Base-by-base conservation (phyloP, 2,797 vertebrate genomes). In the Gallinago nigripennis region DNA sequence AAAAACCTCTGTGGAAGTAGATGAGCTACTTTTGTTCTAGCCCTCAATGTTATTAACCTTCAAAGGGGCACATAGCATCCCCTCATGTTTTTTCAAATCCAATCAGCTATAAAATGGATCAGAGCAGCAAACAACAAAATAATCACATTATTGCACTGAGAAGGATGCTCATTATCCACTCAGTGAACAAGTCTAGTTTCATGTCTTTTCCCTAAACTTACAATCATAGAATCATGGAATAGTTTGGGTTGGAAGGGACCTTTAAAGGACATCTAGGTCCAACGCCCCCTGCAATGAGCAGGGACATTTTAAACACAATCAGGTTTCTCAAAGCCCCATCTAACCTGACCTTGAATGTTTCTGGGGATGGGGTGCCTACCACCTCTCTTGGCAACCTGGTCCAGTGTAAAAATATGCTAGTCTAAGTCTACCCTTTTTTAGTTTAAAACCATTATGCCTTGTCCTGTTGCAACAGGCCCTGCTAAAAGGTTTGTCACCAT, bases 51-150 rank as follows among this genome's bases (percentile, higher is more conserved):
- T 77, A 11, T 24, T 70, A 78, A 48, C 11, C 25, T 78, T 83
- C 25, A 50, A 53, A 23, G 4, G 20, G 5, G 1, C 3, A 7
- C n/a, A 41, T 1, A 31, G 3, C 5, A 64, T 64, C 31, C 45
- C 60, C 28, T 94, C 6, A 16, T 8, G 31, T 63, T 8, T 86
- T 21, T 45, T 73, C 30, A 88, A n/a, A 88, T 69, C 53, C 48
- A 75, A 45, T 46, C 35, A 45, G 11, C 37, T 69, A 17, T 31
- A 43, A 80, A 65, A 30, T 79, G 19, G 31, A 78, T 90, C 69
- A 86, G 25, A 92, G 45, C 25, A 77, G 21, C 8, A 91, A 80
- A 83, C n/a, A 45, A 1, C 25, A 78, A n/a, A 78, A 63, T 86
- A 78, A 88, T 78, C 15, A 65, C 71, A 12, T 57, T 85, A 71